Evolutionary conservation across 2,797 vertebrate genomes (phyloP), one percentile per base, ranked within the genome.

Genomic region (Centroberyx gerrardi): DNA sequence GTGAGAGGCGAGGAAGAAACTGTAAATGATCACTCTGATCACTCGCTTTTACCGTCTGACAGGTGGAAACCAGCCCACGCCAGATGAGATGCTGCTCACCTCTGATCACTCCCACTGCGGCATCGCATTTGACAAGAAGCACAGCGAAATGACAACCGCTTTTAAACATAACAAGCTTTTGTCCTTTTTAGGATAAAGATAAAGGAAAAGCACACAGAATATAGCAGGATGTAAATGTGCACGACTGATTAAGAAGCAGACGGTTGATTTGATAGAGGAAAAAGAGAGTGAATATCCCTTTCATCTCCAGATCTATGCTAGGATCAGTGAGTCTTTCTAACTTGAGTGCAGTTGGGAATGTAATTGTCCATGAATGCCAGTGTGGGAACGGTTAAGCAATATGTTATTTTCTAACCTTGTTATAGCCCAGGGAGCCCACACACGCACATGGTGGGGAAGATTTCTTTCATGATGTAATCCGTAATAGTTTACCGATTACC

Each of bases 41-140:
- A 70, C 74, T 82, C 8, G 48, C 72, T 82, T 78, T 85, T 85
- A 74, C 84, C 91, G n/a, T 38, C 58, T 60, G 90, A 91, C 88
- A 91, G 91, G 90, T 85, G 81, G 88, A 91, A 91, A 87, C 78
- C 90, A 83, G 88, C 87, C 86, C 74, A 84, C 72, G 31, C 86
- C 85, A 80, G 81, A 92, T 91, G 85, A 91, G 83, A 90, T 86
- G 88, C 87, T 80, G 68, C 85, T 90, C 75, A 55, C 69, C 80
- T 90, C 80, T 54, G 72, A 90, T 91, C 86, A 77, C 89, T 86
- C 88, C 81, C 88, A 85, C 88, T 78, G 85, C 77, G 76, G 82
- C 85, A 75, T 74, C 83, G 60, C 77, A 46, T 5, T 62, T 86
- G 87, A 87, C 90, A 90, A 82, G 84, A 88, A 88, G 84, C 54